phyloP scores from a whole-genome alignment of 2,888 invertebrate species.

The Crematogaster levior region DNA sequence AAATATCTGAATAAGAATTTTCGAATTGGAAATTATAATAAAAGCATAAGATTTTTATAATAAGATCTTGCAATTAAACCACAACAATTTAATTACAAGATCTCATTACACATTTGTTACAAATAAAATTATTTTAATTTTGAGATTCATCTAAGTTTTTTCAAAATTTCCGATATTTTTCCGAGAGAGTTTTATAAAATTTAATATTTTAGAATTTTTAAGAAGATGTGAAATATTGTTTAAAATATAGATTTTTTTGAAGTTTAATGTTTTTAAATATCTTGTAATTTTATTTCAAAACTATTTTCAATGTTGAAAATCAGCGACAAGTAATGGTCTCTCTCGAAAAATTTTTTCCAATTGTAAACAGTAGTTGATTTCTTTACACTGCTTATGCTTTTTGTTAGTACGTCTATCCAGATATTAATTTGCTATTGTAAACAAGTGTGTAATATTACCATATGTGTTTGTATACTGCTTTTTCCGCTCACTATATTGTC shows the following conservation, averaged over 20 bases:
- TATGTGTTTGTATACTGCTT: slow-evolving; percentile 6
- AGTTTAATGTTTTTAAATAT: background rate
- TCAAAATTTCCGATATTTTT: background rate
- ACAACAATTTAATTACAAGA: background rate
- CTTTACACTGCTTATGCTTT: background rate
- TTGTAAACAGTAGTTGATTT: background rate
- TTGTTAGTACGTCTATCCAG: background rate
- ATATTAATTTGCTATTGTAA: slow-evolving; percentile 25
- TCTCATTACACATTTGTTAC: background rate
- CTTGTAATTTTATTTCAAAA: background rate
- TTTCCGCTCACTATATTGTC: background rate
- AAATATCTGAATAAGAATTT: background rate
- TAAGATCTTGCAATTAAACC: too few species aligned
- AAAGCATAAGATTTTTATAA: too few species aligned
- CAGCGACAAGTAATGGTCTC: background rate
- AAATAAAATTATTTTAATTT: background rate
- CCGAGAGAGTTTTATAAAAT: background rate
- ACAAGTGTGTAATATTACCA: slow-evolving; percentile 14
- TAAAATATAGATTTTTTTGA: background rate
- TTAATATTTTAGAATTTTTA: background rate
- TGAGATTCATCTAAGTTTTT: background rate
- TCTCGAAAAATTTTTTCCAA: background rate
- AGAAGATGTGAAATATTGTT: background rate
- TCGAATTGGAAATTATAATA: background rate
- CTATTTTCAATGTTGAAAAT: background rate